Percentiles rank a stretch among this genome's conserved stretches.
These are phyloP conservation scores for Rhorus exstirpatorius DNA, from an alignment of 2,888 invertebrate genomes.

Conservation along the genomic window DNA sequence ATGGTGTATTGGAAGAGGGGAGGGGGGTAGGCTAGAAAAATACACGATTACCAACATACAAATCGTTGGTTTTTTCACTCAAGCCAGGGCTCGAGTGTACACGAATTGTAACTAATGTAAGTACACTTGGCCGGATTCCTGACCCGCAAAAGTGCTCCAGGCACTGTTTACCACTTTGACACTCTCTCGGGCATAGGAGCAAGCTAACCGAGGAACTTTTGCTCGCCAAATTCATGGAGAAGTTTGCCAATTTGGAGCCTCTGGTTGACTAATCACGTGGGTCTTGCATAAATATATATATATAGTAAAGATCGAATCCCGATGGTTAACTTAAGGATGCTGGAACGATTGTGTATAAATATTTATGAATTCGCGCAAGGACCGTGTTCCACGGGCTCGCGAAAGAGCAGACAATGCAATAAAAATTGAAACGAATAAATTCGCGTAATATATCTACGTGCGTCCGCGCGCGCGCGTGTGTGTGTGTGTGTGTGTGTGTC, in stretches of 20 bases:
- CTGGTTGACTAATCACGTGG: not conserved
- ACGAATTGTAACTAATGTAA: slow-evolving; percentile 70
- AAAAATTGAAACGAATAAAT: slow-evolving; percentile 41
- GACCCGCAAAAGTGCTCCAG: slow-evolving; percentile 76
- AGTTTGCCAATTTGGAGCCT: slow-evolving; percentile 21
- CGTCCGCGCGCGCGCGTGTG: too few species aligned
- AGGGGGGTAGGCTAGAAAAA: too few species aligned
- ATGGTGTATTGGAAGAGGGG: too few species aligned
- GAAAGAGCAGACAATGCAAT: not conserved
- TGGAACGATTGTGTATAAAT: not conserved
- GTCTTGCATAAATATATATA: not conserved
- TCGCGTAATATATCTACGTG: not conserved
- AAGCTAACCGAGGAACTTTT: slow-evolving; percentile 23
- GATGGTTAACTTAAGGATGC: not conserved
- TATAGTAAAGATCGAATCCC: not conserved
- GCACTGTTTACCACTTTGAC: slow-evolving; percentile 75
- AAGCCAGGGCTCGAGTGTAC: slow-evolving; percentile 66
- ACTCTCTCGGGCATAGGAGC: slow-evolving; percentile 17
- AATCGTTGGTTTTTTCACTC: slow-evolving; percentile 65
- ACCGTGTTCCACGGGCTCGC: not conserved
- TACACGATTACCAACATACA: too few species aligned
- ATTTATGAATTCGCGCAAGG: not conserved
- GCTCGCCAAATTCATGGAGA: slow-evolving; percentile 25
- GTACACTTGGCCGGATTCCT: slow-evolving; percentile 73
- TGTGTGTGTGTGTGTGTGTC: not conserved